These are phyloP conservation scores for Oryctes rhinoceros DNA, from an alignment of 1,140 invertebrate species.

Conservation along the genomic window DNA sequence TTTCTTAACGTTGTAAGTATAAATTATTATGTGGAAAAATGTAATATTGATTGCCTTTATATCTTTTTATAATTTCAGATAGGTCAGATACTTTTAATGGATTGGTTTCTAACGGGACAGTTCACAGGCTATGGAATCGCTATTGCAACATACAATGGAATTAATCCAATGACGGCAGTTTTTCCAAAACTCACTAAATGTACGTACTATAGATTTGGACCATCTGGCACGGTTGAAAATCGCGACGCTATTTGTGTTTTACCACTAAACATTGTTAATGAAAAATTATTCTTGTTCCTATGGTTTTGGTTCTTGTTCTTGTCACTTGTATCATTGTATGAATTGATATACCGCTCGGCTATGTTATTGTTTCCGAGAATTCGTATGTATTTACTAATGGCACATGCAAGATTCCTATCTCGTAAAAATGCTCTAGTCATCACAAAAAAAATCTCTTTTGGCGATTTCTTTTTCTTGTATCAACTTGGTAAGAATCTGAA, in stretches of 20 bases:
- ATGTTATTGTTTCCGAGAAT: slow-evolving; percentile 63
- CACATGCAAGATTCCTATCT: slow-evolving; percentile 64
- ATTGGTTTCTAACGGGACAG: slow-evolving; percentile 78
- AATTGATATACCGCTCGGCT: slow-evolving; percentile 69
- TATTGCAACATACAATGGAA: slow-evolving; percentile 62
- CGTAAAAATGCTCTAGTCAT: slow-evolving; percentile 64
- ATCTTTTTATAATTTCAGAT: slow-evolving; percentile 59
- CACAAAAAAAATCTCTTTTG: slow-evolving; percentile 66
- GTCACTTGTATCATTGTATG: slow-evolving; percentile 68
- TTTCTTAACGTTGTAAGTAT: slow-evolving; percentile 69
- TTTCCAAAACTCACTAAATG: slow-evolving; percentile 88
- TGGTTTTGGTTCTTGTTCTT: slow-evolving; percentile 85
- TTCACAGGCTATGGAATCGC: slow-evolving; percentile 76
- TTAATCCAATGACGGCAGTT: slow-evolving; percentile 66
- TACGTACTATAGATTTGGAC: slow-evolving; percentile 71
- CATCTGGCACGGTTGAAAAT: slow-evolving; percentile 67
- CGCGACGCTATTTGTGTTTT: slow-evolving; percentile 77
- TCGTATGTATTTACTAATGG: slow-evolving; percentile 66
- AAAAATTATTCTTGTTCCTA: slow-evolving; percentile 81
- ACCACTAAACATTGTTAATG: slow-evolving; percentile 80
- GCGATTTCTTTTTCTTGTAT: slow-evolving; percentile 77
- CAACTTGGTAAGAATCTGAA: slow-evolving; percentile 75
- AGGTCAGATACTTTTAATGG: slow-evolving; percentile 71
- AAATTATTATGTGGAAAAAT: slow-evolving; percentile 55
- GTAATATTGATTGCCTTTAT: not conserved